These are phyloP conservation scores for Nesoenas mayeri DNA, from an alignment of 2,113 vertebrate genomes.

Conservation along the genomic window DNA sequence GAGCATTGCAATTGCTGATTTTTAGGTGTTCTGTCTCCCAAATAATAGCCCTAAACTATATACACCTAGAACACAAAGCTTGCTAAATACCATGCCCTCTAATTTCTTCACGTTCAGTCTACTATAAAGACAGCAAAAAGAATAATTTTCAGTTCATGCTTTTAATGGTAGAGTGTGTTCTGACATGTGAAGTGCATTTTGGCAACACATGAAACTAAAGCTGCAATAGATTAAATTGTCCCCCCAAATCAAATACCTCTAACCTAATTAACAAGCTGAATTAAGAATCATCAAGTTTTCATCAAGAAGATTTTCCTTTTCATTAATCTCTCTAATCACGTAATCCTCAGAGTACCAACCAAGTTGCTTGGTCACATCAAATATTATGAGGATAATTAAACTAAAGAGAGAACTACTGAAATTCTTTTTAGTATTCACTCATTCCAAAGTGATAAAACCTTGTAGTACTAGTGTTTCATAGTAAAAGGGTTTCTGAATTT, in stretches of 20 bases:
- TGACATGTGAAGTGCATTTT: background rate
- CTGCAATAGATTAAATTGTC: background rate
- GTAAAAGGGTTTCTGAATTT: background rate
- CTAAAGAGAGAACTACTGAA: background rate
- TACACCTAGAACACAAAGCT: background rate
- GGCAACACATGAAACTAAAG: background rate
- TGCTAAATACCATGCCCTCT: background rate
- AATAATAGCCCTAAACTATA: background rate
- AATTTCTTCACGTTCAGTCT: background rate
- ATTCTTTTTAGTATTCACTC: background rate
- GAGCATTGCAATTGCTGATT: background rate
- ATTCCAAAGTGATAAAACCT: slow-evolving; percentile 1
- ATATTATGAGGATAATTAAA: slow-evolving; percentile 45
- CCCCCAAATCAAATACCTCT: slow-evolving; percentile 4
- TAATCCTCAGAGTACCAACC: slow-evolving; percentile 18
- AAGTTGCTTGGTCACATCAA: slow-evolving; percentile 26
- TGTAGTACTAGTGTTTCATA: background rate
- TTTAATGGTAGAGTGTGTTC: background rate
- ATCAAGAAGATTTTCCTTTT: slow-evolving; percentile 39
- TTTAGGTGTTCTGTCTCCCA: background rate
- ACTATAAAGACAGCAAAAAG: background rate
- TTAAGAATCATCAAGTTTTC: slow-evolving; percentile 32
- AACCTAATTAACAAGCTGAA: slow-evolving; percentile 51
- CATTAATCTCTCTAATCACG: slow-evolving; percentile 31
- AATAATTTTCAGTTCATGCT: background rate